phyloP scores from a whole-genome alignment of 2,113 vertebrate genomes.

The Cryptotis parvus region DNA sequence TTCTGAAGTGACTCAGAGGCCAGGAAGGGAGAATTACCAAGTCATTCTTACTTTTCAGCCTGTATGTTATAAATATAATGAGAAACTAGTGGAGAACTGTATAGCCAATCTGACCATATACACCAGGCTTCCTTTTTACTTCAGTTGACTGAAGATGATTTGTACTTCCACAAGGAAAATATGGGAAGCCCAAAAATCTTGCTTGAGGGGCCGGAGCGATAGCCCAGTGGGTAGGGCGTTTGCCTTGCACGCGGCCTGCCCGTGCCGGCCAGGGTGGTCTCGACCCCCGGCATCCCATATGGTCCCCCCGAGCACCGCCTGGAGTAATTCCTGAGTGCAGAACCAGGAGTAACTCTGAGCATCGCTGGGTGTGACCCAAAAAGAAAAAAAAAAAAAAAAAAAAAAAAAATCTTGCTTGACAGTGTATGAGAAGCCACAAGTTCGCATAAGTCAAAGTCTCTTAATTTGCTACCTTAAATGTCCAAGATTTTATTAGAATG shows the following conservation, averaged over 20 bases:
- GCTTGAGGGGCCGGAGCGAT: too few relatives aligned
- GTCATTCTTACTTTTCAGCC: not conserved
- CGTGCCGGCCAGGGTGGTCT: too few relatives aligned
- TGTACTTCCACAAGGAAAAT: not conserved
- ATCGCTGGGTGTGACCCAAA: too few relatives aligned
- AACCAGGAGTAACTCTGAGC: too few relatives aligned
- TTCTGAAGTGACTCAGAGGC: not conserved
- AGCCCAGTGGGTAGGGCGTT: too few relatives aligned
- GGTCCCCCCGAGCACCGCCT: too few relatives aligned
- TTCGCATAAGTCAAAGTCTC: not conserved
- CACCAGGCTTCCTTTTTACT: not conserved
- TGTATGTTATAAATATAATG: not conserved
- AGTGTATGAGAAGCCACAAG: not conserved
- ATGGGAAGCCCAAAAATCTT: rapidly evolving
- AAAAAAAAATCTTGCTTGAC: too few relatives aligned
- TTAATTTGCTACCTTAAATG: not conserved
- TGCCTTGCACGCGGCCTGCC: too few relatives aligned
- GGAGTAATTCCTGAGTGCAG: too few relatives aligned
- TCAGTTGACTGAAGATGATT: not conserved
- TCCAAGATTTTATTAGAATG: not conserved
- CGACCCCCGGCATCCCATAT: too few relatives aligned
- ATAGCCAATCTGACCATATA: too few relatives aligned
- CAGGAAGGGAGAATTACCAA: not conserved
- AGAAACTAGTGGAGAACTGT: not conserved
- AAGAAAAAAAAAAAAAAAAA: too few relatives aligned